Evolutionary conservation across 2,797 vertebrate species (phyloP).

Genomic region (Pangasius krempfi): DNA sequence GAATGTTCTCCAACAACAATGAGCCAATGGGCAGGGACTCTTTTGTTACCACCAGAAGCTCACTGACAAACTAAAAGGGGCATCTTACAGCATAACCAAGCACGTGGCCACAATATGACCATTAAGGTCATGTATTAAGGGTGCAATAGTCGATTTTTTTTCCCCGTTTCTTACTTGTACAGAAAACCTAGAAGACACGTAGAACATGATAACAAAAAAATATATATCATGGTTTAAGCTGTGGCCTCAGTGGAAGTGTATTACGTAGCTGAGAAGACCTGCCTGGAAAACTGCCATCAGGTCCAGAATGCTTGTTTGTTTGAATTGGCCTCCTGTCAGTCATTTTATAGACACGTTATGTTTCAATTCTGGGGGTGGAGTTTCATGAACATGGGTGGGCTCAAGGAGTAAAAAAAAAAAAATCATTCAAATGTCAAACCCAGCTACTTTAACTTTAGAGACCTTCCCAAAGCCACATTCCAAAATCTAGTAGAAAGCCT

Average conservation of each 20-base stretch:
- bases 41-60: constrained; percentile 79
- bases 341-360: background rate
- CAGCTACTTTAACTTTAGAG: background rate
- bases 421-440: background rate
- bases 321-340: background rate
- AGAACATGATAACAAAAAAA: background rate
- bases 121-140: background rate
- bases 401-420: too few species aligned
- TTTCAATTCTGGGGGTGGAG: background rate
- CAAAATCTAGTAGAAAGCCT: background rate
- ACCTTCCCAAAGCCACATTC: background rate
- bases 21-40: constrained; percentile 59
- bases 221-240: background rate
- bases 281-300: background rate
- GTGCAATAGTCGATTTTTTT: background rate
- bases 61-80: constrained; percentile 50
- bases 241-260: background rate
- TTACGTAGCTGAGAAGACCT: background rate
- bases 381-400: background rate
- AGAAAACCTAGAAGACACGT: background rate
- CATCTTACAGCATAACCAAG: constrained; percentile 60
- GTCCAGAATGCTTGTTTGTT: background rate
- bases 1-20: constrained; percentile 63
- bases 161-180: background rate
- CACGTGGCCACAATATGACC: constrained; percentile 44